These are phyloP conservation scores for Xanthostigma xanthostigma DNA, from an alignment of 2,888 invertebrate genomes.

Conservation along the genomic window DNA sequence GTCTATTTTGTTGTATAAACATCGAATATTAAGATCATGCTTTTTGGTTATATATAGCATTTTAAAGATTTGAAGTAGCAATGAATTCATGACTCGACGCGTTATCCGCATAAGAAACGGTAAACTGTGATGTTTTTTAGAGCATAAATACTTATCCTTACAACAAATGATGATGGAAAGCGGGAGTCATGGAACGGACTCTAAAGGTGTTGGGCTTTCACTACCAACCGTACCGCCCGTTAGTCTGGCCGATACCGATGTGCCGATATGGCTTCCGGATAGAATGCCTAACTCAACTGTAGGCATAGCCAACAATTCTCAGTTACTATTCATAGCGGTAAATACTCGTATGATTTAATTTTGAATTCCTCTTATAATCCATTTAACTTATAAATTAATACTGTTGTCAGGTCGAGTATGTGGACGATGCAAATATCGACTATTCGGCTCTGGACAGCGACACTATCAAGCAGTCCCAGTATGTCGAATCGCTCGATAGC, in stretches of 20 bases:
- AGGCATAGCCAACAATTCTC: slow-evolving; percentile 18
- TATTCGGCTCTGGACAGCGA: not conserved
- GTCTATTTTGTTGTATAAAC: too few relatives aligned
- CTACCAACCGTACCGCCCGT: not conserved
- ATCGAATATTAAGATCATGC: too few relatives aligned
- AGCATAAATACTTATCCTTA: too few relatives aligned
- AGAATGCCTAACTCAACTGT: not conserved
- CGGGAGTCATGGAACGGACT: not conserved
- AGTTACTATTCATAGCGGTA: slow-evolving; percentile 25
- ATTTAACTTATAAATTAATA: too few relatives aligned
- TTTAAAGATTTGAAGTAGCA: too few relatives aligned
- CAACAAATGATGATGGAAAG: slow-evolving; percentile 1
- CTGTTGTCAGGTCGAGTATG: slow-evolving; percentile 24
- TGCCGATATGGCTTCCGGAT: not conserved
- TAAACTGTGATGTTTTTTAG: too few relatives aligned
- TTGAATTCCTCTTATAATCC: too few relatives aligned
- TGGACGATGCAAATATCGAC: slow-evolving; percentile 17
- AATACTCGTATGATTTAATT: slow-evolving; percentile 11
- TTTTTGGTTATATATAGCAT: too few relatives aligned
- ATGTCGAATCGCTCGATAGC: slow-evolving; percentile 16
- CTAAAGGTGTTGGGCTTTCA: not conserved
- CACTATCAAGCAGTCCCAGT: not conserved
- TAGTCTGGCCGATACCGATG: not conserved
- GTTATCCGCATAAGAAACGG: too few relatives aligned
- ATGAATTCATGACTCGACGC: too few relatives aligned